Conservation (phyloP, 1,140 invertebrate species). For the Temnothorax curvispinosus region DNA sequence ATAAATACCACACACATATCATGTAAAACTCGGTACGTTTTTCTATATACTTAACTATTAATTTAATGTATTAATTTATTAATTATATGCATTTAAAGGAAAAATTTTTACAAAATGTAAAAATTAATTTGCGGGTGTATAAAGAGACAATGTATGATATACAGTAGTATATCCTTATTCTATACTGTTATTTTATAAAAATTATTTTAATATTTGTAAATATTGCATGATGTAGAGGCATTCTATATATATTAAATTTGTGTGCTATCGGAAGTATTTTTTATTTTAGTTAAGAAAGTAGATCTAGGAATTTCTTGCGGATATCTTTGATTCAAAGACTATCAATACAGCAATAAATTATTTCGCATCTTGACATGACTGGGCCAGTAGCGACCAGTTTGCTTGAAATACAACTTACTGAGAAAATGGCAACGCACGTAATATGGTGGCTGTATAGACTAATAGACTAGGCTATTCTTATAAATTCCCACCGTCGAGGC, state of each 20-base stretch:
- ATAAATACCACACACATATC: background rate
- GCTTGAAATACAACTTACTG: constrained; percentile 31
- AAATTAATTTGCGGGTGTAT: background rate
- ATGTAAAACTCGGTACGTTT: background rate
- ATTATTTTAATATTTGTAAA: background rate
- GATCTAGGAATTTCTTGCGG: background rate
- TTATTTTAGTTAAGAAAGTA: background rate
- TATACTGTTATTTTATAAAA: background rate
- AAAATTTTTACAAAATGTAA: background rate
- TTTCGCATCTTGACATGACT: background rate
- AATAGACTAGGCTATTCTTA: background rate
- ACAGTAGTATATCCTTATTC: background rate
- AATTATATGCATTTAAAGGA: background rate
- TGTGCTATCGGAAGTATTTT: background rate
- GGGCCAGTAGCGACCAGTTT: background rate
- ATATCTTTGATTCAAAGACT: background rate
- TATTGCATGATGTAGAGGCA: background rate
- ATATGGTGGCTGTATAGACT: background rate
- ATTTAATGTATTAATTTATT: background rate
- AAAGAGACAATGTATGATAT: background rate
- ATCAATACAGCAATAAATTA: constrained; percentile 24
- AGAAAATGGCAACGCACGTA: background rate
- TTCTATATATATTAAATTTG: background rate
- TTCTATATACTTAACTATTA: background rate
- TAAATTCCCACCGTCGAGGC: background rate